phyloP scores from a whole-genome alignment of 2,113 vertebrate genomes.

The Cyanoderma ruficeps region DNA sequence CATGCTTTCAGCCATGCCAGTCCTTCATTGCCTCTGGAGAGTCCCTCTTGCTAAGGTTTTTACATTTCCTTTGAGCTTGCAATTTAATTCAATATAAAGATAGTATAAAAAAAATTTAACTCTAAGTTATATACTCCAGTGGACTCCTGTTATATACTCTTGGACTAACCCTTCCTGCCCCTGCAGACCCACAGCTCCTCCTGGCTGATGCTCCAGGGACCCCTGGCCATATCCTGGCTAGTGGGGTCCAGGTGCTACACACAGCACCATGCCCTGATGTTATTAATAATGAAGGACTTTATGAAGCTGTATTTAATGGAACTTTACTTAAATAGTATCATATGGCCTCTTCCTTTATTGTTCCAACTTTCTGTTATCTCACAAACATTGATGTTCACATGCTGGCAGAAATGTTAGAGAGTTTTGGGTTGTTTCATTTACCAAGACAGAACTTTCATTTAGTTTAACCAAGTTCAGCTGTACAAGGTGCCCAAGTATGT shows the following conservation, averaged over 20 bases:
- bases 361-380: constrained; percentile 43
- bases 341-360: neutral
- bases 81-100: neutral
- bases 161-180: neutral
- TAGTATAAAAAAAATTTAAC: neutral
- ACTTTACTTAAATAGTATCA: neutral
- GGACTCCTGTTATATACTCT: no score
- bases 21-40: neutral
- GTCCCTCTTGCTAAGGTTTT: neutral
- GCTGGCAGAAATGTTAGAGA: neutral
- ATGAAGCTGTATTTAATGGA: neutral
- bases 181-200: neutral
- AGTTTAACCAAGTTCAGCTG: constrained; percentile 8
- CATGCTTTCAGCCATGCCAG: neutral
- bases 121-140: neutral
- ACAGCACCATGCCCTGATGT: neutral
- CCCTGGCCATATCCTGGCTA: rapidly evolving
- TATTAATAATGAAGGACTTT: neutral
- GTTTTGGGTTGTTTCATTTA: neutral
- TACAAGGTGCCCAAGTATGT: neutral
- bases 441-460: neutral
- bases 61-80: neutral
- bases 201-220: neutral
- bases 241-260: neutral
- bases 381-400: neutral